Percentiles rank a stretch among this genome's conserved stretches.
Evolutionary conservation across 1,140 invertebrate species (phyloP).

Genomic region (Choristoneura fumiferana): DNA sequence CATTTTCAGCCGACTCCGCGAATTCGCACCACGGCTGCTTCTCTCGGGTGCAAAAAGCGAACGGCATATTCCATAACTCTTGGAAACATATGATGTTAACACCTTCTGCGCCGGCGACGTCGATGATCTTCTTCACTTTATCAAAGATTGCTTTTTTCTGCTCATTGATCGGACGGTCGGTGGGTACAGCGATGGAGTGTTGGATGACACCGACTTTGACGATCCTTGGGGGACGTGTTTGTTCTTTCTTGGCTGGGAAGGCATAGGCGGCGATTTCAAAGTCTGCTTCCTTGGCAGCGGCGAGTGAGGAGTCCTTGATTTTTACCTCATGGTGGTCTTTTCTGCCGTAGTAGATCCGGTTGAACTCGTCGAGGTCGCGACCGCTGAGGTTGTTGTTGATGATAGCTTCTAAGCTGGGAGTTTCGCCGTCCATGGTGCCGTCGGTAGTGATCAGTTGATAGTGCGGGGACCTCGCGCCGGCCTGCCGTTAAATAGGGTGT

Average conservation of each 20-base stretch:
- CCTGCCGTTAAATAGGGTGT: conserved; percentile 54
- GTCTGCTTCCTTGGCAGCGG: conserved; percentile 75
- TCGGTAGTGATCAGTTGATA: conserved; percentile 22
- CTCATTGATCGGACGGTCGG: conserved; percentile 85
- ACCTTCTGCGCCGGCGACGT: conserved; percentile 87
- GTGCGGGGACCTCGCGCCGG: conserved; percentile 38
- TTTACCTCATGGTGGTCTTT: conserved; percentile 55
- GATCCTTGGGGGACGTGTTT: conserved; percentile 84
- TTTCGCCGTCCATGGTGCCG: conserved; percentile 61
- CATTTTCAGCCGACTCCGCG: conserved; percentile 94
- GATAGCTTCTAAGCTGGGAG: conserved; percentile 62
- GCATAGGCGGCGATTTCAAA: conserved; percentile 90
- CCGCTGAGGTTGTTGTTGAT: conserved; percentile 72
- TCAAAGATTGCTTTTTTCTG: conserved; percentile 91
- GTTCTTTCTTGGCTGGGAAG: conserved; percentile 82
- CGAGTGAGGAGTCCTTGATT: conserved; percentile 58
- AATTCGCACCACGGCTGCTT: conserved; percentile 98
- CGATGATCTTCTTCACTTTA: conserved; percentile 89
- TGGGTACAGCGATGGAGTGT: conserved; percentile 90
- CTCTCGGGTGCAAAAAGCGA: conserved; percentile 98
- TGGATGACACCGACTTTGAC: conserved; percentile 95
- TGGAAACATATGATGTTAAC: conserved; percentile 98
- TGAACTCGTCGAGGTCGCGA: conserved; percentile 85
- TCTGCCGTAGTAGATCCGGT: conserved; percentile 88
- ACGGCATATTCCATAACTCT: conserved; percentile 99